A percentile compares a stretch with the other conserved stretches of the same genome.
Conservation (phyloP, 2,888 invertebrate species). For the Helobdella robusta region DNA sequence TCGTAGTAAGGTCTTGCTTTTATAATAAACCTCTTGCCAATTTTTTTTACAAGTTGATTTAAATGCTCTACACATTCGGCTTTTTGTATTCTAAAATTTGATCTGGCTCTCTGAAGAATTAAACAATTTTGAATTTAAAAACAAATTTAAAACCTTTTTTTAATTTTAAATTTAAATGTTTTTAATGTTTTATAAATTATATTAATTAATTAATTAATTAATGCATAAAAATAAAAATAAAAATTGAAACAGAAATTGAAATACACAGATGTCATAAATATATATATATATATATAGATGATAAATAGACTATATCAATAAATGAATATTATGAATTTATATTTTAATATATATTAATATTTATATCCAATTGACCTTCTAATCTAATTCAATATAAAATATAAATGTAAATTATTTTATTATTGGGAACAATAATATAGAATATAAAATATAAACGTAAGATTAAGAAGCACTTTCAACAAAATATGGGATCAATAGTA, state of each 20-base stretch:
- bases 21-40: slow-evolving; percentile 70
- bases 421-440: not conserved
- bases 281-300: slow-evolving; percentile 55
- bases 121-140: not conserved
- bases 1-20: slow-evolving; percentile 83
- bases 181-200: not conserved
- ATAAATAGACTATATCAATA: too few species aligned
- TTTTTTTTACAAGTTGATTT: slow-evolving; percentile 67
- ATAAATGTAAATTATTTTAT: not conserved
- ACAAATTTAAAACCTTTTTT: not conserved
- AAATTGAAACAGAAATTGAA: not conserved
- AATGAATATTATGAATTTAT: not conserved
- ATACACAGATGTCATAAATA: not conserved
- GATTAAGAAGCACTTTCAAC: too few species aligned
- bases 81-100: slow-evolving; percentile 66
- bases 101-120: slow-evolving; percentile 31
- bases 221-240: not conserved
- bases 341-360: not conserved
- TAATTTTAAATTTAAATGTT: not conserved
- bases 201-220: not conserved
- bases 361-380: too few species aligned
- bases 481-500: too few species aligned
- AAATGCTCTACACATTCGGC: slow-evolving; percentile 74
- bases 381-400: too few species aligned
- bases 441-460: too few species aligned